Evolutionary conservation across 2,113 vertebrate species (phyloP).

Genomic region (Bujurquina vittata): DNA sequence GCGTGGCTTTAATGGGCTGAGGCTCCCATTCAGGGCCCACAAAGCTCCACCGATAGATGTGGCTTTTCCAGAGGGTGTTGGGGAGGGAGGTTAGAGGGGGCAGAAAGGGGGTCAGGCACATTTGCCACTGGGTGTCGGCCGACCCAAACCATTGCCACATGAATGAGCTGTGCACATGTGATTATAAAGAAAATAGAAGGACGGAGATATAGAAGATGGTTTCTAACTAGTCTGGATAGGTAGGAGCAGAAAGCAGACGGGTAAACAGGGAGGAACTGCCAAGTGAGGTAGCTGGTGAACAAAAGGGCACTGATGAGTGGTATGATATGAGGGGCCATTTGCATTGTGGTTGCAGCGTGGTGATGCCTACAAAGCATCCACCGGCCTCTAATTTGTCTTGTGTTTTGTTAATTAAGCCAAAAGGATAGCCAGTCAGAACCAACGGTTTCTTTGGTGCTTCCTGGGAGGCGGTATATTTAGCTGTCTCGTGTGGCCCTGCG

Average conservation of each 20-base stretch:
- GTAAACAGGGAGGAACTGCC: slow-evolving; percentile 36
- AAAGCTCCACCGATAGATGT: slow-evolving; percentile 72
- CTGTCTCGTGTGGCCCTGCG: slow-evolving; percentile 69
- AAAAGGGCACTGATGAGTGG: slow-evolving; percentile 34
- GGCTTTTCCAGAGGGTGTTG: slow-evolving; percentile 71
- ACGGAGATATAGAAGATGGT: slow-evolving; percentile 26
- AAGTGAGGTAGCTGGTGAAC: slow-evolving; percentile 18
- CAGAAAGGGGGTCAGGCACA: slow-evolving; percentile 66
- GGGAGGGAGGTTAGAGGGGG: slow-evolving; percentile 50
- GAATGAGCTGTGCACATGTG: slow-evolving; percentile 49
- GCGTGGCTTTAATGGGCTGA: slow-evolving; percentile 61
- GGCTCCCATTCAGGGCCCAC: slow-evolving; percentile 53
- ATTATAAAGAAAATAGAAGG: slow-evolving; percentile 38
- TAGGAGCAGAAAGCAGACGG: slow-evolving; percentile 7
- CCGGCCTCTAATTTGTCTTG: slow-evolving; percentile 77
- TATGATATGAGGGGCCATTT: slow-evolving; percentile 54
- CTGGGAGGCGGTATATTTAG: slow-evolving; percentile 76
- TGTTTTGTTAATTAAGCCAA: slow-evolving; percentile 77
- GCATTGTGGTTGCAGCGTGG: slow-evolving; percentile 38
- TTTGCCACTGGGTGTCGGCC: slow-evolving; percentile 65
- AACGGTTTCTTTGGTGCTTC: slow-evolving; percentile 39
- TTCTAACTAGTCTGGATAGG: slow-evolving; percentile 18
- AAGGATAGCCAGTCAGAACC: slow-evolving; percentile 52
- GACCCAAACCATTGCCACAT: slow-evolving; percentile 73
- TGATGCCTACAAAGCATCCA: slow-evolving; percentile 49